Conservation (phyloP, 2,888 invertebrate species). For the Cyclophora albipunctata region DNA sequence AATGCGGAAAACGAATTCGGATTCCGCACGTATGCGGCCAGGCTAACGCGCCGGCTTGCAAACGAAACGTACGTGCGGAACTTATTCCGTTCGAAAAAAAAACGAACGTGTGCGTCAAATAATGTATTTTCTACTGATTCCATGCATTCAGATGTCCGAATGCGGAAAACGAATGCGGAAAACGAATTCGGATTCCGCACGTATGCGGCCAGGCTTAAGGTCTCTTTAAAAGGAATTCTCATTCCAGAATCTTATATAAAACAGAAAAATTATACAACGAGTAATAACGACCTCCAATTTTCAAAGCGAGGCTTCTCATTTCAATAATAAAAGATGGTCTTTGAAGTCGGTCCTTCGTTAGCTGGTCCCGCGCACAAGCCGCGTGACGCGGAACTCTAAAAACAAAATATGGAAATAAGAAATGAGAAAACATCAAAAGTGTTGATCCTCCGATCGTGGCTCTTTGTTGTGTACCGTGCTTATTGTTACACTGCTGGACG, state of each 20-base stretch:
- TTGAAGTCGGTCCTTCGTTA: constrained; percentile 39
- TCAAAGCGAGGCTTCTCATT: constrained; percentile 45
- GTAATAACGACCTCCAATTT: constrained; percentile 55
- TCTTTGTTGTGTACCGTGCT: too few species aligned
- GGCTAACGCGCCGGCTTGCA: too few species aligned
- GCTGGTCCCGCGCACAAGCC: constrained; percentile 13
- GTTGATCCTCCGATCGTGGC: constrained; percentile 37
- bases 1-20: too few species aligned
- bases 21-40: too few species aligned
- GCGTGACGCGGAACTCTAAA: constrained; percentile 17
- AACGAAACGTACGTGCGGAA: too few species aligned
- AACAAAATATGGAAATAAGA: constrained; percentile 65
- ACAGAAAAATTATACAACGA: constrained; percentile 44
- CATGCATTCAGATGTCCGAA: too few species aligned
- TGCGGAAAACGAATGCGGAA: too few species aligned
- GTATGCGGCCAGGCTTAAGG: too few species aligned
- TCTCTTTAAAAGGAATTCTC: constrained; percentile 1
- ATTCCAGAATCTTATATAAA: constrained; percentile 20
- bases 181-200: too few species aligned
- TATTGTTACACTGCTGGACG: constrained; percentile 18
- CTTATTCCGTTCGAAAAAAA: too few species aligned
- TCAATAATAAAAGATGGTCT: constrained; percentile 28
- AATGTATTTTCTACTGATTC: too few species aligned
- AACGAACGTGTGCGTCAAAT: too few species aligned
- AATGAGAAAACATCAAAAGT: constrained; percentile 53